A percentile compares a stretch with the other conserved stretches of the same genome.
Evolutionary conservation across 2,113 vertebrate genomes (phyloP).

Genomic region (Zootoca vivipara): DNA sequence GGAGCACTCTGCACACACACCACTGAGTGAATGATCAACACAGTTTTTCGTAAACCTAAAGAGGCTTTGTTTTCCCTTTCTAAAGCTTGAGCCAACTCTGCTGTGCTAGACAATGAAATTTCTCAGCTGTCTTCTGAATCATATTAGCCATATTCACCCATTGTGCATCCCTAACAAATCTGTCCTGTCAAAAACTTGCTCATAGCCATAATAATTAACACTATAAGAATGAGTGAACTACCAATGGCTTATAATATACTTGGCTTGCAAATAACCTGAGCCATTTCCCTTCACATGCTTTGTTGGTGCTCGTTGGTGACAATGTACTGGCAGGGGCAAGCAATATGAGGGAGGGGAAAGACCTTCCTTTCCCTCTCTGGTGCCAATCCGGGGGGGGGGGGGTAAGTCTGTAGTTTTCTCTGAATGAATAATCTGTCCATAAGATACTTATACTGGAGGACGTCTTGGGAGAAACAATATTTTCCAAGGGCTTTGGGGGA

Average conservation of each 20-base stretch:
- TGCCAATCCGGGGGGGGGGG: neutral
- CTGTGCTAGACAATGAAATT: neutral
- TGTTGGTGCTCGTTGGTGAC: neutral
- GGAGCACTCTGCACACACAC: no score
- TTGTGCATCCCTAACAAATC: neutral
- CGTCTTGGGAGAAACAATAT: neutral
- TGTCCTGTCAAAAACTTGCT: neutral
- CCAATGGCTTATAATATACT: neutral
- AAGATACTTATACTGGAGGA: neutral
- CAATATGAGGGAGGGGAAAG: neutral
- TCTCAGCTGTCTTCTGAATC: neutral
- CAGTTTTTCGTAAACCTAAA: no score
- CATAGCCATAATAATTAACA: neutral
- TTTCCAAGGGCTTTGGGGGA: neutral
- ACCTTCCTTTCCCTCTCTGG: neutral
- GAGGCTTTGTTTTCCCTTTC: neutral
- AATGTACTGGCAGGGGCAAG: neutral
- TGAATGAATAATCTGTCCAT: neutral
- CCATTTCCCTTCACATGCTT: neutral
- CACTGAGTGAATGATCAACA: no score
- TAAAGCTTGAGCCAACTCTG: neutral
- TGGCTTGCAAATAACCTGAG: neutral
- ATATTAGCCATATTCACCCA: neutral
- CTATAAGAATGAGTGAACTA: neutral
- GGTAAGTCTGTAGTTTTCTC: neutral